phyloP scores from a whole-genome alignment of 2,888 invertebrate genomes.

The Machimus atricapillus region DNA sequence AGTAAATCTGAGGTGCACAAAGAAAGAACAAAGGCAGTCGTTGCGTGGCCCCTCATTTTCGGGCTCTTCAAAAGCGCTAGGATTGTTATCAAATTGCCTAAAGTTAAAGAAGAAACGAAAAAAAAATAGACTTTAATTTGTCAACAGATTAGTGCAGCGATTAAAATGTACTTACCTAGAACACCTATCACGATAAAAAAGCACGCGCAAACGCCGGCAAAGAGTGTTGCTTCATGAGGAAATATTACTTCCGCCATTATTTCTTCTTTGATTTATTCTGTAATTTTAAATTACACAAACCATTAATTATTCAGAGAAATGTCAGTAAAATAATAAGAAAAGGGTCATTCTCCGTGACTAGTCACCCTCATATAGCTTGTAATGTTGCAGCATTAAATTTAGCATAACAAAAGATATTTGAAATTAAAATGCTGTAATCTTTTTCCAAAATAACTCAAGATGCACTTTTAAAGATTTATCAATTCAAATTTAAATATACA shows the following conservation, averaged over 20 bases:
- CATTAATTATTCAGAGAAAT: not conserved
- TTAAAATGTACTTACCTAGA: constrained; percentile 69
- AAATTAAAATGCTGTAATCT: not conserved
- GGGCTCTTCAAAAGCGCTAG: constrained; percentile 79
- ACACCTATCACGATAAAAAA: constrained; percentile 81
- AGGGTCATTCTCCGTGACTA: not conserved
- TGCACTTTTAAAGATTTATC: not conserved
- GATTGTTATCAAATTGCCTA: constrained; percentile 85
- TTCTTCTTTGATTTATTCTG: not conserved
- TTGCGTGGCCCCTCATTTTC: constrained; percentile 82
- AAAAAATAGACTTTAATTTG: not conserved
- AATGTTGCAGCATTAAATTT: not conserved
- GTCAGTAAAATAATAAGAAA: not conserved
- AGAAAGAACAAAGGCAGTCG: constrained; percentile 87
- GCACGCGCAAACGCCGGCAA: constrained; percentile 81
- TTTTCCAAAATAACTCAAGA: not conserved
- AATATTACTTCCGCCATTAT: constrained; percentile 62
- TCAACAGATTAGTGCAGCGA: not conserved
- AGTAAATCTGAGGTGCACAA: constrained; percentile 85
- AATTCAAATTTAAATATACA: not conserved
- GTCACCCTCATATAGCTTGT: not conserved
- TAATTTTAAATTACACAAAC: not conserved
- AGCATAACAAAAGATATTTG: not conserved
- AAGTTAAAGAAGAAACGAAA: constrained; percentile 46
- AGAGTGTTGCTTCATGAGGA: constrained; percentile 76